phyloP scores from a whole-genome alignment of 2,888 invertebrate species.

The Alentia gelatinosa region DNA sequence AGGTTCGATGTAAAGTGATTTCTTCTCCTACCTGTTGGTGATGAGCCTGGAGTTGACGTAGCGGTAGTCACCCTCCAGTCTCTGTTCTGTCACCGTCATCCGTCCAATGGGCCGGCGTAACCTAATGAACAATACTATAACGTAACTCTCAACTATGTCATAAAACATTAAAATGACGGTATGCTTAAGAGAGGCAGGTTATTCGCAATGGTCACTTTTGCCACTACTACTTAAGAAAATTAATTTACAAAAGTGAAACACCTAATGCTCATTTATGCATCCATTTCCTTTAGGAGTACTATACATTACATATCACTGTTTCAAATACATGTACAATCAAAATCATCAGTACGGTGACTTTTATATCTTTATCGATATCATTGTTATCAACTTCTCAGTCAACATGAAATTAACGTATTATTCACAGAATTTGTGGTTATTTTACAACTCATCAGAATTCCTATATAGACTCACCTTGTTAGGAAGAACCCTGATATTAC shows the following conservation, averaged over 20 bases:
- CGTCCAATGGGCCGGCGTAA: slow-evolving; percentile 92
- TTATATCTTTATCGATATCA: no score
- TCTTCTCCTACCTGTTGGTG: slow-evolving; percentile 86
- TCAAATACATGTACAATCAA: no score
- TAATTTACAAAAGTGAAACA: no score
- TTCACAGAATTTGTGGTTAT: not conserved
- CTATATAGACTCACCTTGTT: slow-evolving; percentile 83
- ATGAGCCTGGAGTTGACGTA: slow-evolving; percentile 97
- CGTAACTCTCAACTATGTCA: not conserved
- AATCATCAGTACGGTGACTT: no score
- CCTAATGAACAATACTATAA: slow-evolving; percentile 75
- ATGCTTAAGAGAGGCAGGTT: not conserved
- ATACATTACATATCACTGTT: no score
- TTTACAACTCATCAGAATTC: not conserved
- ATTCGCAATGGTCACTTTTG: not conserved
- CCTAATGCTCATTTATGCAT: no score
- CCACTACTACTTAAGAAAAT: not conserved
- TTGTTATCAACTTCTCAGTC: no score
- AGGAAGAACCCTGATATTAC: slow-evolving; percentile 92
- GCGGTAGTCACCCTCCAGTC: slow-evolving; percentile 98
- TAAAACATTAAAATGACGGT: not conserved
- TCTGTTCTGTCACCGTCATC: slow-evolving; percentile 96
- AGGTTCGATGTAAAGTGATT: no score
- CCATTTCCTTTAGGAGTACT: no score
- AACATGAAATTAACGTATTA: not conserved